Conservation (phyloP, 2,888 invertebrate species). For the Hedychridium roseum region DNA sequence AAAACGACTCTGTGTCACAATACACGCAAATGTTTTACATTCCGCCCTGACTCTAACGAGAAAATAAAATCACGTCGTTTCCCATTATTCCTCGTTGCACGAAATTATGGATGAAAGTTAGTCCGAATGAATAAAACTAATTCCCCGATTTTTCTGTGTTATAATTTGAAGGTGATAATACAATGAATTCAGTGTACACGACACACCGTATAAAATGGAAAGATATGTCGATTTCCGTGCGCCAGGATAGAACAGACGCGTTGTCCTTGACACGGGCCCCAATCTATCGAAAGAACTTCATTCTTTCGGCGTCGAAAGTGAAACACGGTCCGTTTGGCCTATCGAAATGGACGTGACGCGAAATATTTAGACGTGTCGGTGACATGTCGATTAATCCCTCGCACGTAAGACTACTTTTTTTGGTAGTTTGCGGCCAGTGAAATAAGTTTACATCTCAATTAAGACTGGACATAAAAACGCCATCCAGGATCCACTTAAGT, state of each 20-base stretch:
- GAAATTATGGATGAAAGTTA: too few relatives aligned
- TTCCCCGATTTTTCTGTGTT: not conserved
- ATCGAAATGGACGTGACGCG: slow-evolving; percentile 24
- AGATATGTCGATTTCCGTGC: slow-evolving; percentile 28
- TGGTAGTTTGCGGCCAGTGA: too few relatives aligned
- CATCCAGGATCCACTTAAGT: too few relatives aligned
- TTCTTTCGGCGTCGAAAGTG: slow-evolving; percentile 48
- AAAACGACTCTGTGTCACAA: too few relatives aligned
- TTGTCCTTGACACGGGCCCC: slow-evolving; percentile 57
- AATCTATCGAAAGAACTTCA: slow-evolving; percentile 36
- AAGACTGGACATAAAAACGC: too few relatives aligned
- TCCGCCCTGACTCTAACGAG: too few relatives aligned
- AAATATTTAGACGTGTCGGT: slow-evolving; percentile 10
- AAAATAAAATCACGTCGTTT: too few relatives aligned
- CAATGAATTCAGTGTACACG: not conserved
- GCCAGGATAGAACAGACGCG: slow-evolving; percentile 49
- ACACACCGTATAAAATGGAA: slow-evolving; percentile 1
- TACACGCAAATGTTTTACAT: too few relatives aligned
- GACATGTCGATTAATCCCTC: not conserved
- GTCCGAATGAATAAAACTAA: too few relatives aligned
- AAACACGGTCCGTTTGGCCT: slow-evolving; percentile 35
- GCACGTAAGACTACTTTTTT: too few relatives aligned
- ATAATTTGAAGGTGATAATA: not conserved
- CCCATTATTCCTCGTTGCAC: too few relatives aligned
- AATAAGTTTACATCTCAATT: too few relatives aligned